Percentiles rank a stretch among this genome's conserved stretches.
Evolutionary conservation across 2,113 vertebrate genomes (phyloP).

Genomic region (Telmatochromis bifrenatus): DNA sequence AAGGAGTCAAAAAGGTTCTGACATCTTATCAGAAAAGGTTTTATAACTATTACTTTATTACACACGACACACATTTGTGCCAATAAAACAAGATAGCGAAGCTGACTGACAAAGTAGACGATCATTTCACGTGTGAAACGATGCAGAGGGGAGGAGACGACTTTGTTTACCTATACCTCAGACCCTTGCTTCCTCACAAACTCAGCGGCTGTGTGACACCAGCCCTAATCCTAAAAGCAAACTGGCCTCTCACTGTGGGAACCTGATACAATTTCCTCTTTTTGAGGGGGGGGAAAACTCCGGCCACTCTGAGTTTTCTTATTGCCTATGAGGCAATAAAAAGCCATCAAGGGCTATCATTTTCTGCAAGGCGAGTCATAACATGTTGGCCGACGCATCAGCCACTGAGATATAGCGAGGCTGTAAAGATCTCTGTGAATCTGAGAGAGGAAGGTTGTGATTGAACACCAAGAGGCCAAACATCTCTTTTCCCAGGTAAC

Average conservation of each 20-base stretch:
- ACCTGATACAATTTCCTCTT: slow-evolving; percentile 82
- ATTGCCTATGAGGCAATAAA: slow-evolving; percentile 83
- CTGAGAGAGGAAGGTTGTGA: slow-evolving; percentile 72
- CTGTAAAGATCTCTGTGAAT: slow-evolving; percentile 76
- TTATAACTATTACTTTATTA: slow-evolving; percentile 52
- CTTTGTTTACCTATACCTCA: slow-evolving; percentile 56
- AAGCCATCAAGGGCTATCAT: slow-evolving; percentile 80
- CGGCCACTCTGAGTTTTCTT: slow-evolving; percentile 79
- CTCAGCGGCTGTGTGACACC: slow-evolving; percentile 71
- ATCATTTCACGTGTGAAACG: slow-evolving; percentile 1
- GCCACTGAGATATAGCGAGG: slow-evolving; percentile 74
- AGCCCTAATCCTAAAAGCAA: slow-evolving; percentile 78
- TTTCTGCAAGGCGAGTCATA: slow-evolving; percentile 73
- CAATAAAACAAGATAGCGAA: slow-evolving; percentile 49
- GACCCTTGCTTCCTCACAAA: slow-evolving; percentile 65
- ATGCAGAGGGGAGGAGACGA: background rate
- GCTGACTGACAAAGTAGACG: slow-evolving; percentile 28
- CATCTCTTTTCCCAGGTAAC: slow-evolving; percentile 72
- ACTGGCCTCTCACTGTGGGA: slow-evolving; percentile 79
- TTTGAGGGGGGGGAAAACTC: slow-evolving; percentile 55
- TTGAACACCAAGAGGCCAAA: slow-evolving; percentile 64
- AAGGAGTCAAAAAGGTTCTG: slow-evolving; percentile 29
- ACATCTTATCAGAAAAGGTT: slow-evolving; percentile 47
- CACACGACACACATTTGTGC: slow-evolving; percentile 18
- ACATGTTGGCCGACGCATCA: slow-evolving; percentile 75